Evolutionary conservation across 2,888 invertebrate genomes (phyloP).

Genomic region (Acanthoscelides obtectus): DNA sequence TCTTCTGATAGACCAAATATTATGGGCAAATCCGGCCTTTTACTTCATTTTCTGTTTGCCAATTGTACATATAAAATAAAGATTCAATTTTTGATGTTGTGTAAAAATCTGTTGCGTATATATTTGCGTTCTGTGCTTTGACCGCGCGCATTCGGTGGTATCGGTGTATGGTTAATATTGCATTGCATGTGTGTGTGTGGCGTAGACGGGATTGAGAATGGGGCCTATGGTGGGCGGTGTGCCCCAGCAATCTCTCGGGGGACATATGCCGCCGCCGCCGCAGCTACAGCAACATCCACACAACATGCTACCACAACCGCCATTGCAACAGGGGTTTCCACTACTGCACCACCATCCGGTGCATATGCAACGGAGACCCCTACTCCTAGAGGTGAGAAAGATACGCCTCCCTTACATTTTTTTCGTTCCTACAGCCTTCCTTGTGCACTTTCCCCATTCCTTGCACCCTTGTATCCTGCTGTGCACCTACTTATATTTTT

Average conservation of each 20-base stretch:
- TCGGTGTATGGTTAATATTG: constrained; percentile 47
- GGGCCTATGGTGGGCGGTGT: constrained; percentile 36
- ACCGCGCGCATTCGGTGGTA: constrained; percentile 33
- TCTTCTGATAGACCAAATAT: too few species aligned
- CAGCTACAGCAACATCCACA: neutral
- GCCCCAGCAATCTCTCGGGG: constrained; percentile 33
- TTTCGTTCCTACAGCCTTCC: neutral
- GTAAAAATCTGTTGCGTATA: neutral
- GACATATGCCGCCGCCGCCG: neutral
- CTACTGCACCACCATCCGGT: constrained; percentile 28
- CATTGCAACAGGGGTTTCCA: constrained; percentile 37
- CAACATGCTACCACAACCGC: neutral
- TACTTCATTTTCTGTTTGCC: too few species aligned
- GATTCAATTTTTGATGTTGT: too few species aligned
- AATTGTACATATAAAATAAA: too few species aligned
- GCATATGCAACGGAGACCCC: constrained; percentile 60
- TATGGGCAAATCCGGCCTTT: too few species aligned
- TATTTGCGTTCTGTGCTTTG: neutral
- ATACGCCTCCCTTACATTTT: neutral
- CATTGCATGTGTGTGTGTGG: constrained; percentile 45
- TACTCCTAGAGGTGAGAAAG: constrained; percentile 78
- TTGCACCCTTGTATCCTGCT: constrained; percentile 2
- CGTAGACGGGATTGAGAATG: constrained; percentile 49
- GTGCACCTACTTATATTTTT: neutral
- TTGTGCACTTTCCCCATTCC: neutral